These are phyloP conservation scores for Oncopodura yosiiana DNA, from an alignment of 1,140 invertebrate species.

Conservation along the genomic window DNA sequence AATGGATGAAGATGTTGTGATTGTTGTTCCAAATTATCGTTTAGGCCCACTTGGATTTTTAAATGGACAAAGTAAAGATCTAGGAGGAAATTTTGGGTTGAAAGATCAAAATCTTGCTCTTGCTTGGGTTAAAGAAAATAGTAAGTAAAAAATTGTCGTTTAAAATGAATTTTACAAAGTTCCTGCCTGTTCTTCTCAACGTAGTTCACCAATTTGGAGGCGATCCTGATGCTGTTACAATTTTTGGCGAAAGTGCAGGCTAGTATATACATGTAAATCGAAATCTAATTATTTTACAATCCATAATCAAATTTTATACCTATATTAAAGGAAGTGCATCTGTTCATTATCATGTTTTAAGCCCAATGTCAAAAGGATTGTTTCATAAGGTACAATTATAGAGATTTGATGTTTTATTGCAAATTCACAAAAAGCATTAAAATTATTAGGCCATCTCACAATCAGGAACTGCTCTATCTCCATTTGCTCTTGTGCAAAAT, in stretches of 20 bases:
- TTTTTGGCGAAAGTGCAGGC: constrained; percentile 92
- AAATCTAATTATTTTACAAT: no score
- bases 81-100: constrained; percentile 16
- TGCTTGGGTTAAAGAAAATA: constrained; percentile 15
- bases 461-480: constrained; percentile 16
- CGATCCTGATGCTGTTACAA: constrained; percentile 81
- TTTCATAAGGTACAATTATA: constrained; percentile 1
- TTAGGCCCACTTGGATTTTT: constrained; percentile 11
- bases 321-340: constrained; percentile 3
- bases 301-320: no score
- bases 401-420: not conserved
- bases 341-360: constrained; percentile 20
- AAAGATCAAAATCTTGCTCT: constrained; percentile 20
- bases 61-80: constrained; percentile 1
- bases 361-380: constrained; percentile 7
- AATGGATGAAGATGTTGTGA: not conserved
- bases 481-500: constrained; percentile 18
- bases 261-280: no score
- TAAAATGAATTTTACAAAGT: not conserved
- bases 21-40: not conserved
- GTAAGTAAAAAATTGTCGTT: constrained; percentile 5
- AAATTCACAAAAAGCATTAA: not conserved
- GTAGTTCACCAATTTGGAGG: constrained; percentile 61
- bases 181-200: not conserved
- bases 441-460: constrained; percentile 15